phyloP scores from a whole-genome alignment of 1,140 invertebrate genomes.

The Berghia stephanieae region DNA sequence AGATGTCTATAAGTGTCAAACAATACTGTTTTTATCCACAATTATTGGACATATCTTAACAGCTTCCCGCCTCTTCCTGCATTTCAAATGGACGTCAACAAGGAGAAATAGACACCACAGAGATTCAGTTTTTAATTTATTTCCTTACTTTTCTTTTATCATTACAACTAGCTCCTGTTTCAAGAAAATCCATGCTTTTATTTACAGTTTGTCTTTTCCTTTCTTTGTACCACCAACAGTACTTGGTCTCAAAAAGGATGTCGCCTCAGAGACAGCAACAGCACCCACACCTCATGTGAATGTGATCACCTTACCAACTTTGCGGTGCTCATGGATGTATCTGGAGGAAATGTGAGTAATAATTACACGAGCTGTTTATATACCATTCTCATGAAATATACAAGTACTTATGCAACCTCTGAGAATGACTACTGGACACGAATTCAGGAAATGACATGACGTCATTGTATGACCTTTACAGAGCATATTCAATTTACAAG shows the following conservation, averaged over 20 bases:
- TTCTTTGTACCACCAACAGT: background rate
- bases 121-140: background rate
- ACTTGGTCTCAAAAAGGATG: constrained; percentile 92
- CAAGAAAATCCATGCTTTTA: constrained; percentile 17
- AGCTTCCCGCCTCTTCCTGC: no score
- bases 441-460: background rate
- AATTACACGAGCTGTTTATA: no score
- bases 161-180: background rate
- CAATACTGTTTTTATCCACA: no score
- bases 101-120: background rate
- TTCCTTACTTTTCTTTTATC: background rate
- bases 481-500: background rate
- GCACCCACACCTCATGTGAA: constrained; percentile 88
- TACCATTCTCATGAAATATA: constrained; percentile 18
- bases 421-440: background rate
- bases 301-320: constrained; percentile 98
- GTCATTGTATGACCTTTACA: background rate
- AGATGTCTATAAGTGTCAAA: no score
- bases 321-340: constrained; percentile 72
- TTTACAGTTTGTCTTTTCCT: no score
- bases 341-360: no score
- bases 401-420: background rate
- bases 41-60: no score
- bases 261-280: constrained; percentile 80
- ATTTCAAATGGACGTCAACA: no score